Evolutionary conservation across 2,113 vertebrate species (phyloP).

Genomic region (Leucopsar rothschildi): DNA sequence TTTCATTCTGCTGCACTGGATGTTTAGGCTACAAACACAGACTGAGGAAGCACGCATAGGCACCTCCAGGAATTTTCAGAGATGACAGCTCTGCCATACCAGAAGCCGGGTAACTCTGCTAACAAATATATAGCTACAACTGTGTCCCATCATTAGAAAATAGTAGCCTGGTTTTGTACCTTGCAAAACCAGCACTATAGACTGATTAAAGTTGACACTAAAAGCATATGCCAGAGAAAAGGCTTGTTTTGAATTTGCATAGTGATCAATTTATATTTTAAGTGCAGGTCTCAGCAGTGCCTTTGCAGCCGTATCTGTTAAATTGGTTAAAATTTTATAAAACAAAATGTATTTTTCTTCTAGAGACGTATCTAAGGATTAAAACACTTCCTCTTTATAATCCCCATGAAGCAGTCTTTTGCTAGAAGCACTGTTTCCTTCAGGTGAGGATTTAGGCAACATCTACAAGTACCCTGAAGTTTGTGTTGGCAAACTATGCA

Average conservation of each 20-base stretch:
- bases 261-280: background rate
- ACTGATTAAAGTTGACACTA: background rate
- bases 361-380: background rate
- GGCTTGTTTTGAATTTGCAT: background rate
- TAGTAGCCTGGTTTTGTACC: background rate
- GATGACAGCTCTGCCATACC: background rate
- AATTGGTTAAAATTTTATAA: background rate
- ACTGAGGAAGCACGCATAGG: background rate
- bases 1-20: background rate
- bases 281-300: background rate
- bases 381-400: background rate
- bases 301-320: background rate
- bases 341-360: background rate
- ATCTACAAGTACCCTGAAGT: background rate
- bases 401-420: background rate
- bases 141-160: background rate
- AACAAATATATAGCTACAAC: background rate
- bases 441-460: background rate
- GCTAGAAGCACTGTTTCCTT: background rate
- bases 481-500: background rate
- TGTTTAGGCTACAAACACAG: fast-evolving
- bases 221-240: background rate
- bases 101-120: background rate
- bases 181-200: background rate
- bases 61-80: background rate